Base-by-base conservation (phyloP, 1,140 invertebrate species). In the Ptiloglossa arizonensis region DNA sequence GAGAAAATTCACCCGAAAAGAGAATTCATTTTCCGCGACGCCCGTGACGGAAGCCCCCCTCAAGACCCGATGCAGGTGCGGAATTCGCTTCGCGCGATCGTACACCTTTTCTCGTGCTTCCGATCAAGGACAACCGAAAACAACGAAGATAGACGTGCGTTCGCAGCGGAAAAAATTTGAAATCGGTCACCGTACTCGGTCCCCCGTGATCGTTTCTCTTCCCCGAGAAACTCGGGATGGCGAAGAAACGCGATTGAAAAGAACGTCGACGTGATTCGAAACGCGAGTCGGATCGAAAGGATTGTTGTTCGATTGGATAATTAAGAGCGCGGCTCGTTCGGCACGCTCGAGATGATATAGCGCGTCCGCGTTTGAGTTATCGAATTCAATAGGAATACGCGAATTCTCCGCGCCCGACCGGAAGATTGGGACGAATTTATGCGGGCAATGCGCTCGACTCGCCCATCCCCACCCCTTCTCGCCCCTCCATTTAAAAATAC, bases 341-440 rank as follows among this genome's bases (percentile, higher is more conserved):
- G n/a, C 5, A n/a, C n/a, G 46, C 11, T 3, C 22, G 0, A n/a
- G 5, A 13, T 75, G 72, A 75, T 60, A 50, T 75, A 75, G 35
- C 8, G 62, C 56, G 59, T 67, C 60, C 62, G 54, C 5, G 27
- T 67, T 79, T 68, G 78, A 75, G 62, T 80, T 64, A 82, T 66
- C 35, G 77, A 80, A 79, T 82, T 63, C 44, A 52, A 80, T 80
- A 63, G 71, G 35, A 80, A 80, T 74, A 74, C 41, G 71, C 79
- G 77, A 52, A 66, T 64, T 60, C 60, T 27, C 64, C 9, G 48
- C 66, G 59, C 57, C 32, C 73, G 52, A 57, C 57, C 63, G 73
- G 73, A 77, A 77, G 79, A 80, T 80, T 56, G 79, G n/a, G 64
- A 74, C 73, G 73, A 80, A 80, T 80, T 80, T 80, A 80, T 77